phyloP scores from a whole-genome alignment of 1,140 invertebrate species.

The Leptopilina clavipes region DNA sequence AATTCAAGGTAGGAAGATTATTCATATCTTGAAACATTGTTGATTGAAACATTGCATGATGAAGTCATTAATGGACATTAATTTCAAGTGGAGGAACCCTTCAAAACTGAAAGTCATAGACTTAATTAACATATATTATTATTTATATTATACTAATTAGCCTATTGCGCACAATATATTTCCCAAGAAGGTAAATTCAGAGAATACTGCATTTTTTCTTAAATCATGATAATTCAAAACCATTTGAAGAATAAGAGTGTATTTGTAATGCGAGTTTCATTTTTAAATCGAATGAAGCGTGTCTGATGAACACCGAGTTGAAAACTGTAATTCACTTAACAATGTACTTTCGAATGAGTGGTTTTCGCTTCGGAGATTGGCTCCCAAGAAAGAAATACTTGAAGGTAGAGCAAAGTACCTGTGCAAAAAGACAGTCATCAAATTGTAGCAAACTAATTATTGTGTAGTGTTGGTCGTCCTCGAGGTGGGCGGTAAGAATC shows the following conservation, averaged over 20 bases:
- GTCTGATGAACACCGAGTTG: background rate
- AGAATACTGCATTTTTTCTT: no score
- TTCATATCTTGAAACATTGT: no score
- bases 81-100: no score
- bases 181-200: no score
- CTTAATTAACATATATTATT: background rate
- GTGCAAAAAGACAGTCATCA: constrained; percentile 11
- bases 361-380: background rate
- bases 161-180: no score
- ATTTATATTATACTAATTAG: no score
- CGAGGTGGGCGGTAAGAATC: background rate
- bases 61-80: no score
- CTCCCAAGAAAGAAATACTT: background rate
- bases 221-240: no score
- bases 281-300: background rate
- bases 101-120: background rate
- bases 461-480: background rate
- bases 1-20: no score
- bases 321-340: constrained; percentile 22
- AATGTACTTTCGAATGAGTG: constrained; percentile 8
- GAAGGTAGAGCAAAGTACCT: background rate
- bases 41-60: no score
- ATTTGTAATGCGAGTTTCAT: background rate
- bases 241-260: no score
- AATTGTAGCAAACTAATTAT: constrained; percentile 13